phyloP scores from a whole-genome alignment of 2,888 invertebrate genomes.

The Euspilapteryx auroguttella region DNA sequence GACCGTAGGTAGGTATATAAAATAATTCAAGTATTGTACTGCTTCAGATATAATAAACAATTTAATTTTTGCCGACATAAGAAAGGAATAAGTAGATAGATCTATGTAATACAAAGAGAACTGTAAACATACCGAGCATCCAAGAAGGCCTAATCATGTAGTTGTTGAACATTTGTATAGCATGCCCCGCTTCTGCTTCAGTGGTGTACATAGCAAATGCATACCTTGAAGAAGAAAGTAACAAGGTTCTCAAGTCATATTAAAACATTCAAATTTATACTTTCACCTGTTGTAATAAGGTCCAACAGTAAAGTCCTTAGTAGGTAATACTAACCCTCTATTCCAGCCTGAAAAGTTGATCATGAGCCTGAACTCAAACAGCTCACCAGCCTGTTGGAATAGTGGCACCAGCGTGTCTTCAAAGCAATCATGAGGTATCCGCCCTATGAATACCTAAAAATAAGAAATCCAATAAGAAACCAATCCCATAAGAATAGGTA shows the following conservation, averaged over 20 bases:
- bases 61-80: too few relatives aligned
- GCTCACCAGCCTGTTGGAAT: conserved; percentile 57
- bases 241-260: too few relatives aligned
- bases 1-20: too few relatives aligned
- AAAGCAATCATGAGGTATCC: conserved; percentile 67
- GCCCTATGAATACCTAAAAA: conserved; percentile 61
- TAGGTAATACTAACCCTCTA: conserved; percentile 64
- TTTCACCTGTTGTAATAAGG: too few relatives aligned
- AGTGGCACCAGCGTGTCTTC: conserved; percentile 68
- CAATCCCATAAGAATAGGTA: neutral
- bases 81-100: too few relatives aligned
- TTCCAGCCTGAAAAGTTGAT: conserved; percentile 74
- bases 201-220: conserved; percentile 70
- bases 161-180: conserved; percentile 67
- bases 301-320: too few relatives aligned
- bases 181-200: conserved; percentile 63
- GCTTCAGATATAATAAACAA: too few relatives aligned
- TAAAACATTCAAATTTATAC: too few relatives aligned
- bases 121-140: conserved; percentile 58
- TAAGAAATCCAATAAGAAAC: conserved; percentile 2
- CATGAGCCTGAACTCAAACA: conserved; percentile 77
- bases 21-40: too few relatives aligned
- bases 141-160: conserved; percentile 68
- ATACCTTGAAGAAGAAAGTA: conserved; percentile 39
- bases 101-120: too few relatives aligned